Evolutionary conservation across 2,888 invertebrate species (phyloP), one percentile per base, ranked within the genome.

Genomic region (Zonitis immaculata): DNA sequence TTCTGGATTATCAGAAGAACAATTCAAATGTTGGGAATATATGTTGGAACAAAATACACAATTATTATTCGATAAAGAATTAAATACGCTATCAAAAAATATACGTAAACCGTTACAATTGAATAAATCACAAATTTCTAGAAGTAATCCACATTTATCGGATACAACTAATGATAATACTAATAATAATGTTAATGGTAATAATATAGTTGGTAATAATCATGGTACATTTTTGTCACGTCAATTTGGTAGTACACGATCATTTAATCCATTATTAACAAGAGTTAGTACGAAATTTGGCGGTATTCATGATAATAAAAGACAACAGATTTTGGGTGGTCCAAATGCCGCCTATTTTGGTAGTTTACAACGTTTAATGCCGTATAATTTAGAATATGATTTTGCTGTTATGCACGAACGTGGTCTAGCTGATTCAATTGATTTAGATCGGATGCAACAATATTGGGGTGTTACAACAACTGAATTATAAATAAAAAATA

Each of bases 381-480:
- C 91, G 49, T 89, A 89, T 67, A 86, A 86, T 73, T 80, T 90
- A 67, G 91, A 90, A 68, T 90, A 90, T 67, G 90, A 91, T 73
- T 91, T 90, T 73, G 86, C 88, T 32, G 86, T 89, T 22, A 89
- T 89, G 72, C 88, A 89, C 69, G 91, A 91, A 71, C 81, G 89
- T 63, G 80, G 82, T 28, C 80, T 83, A 48, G 80, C 85, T 63
- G 91, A 91, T 68, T 90, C 89, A 0, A 75, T 88, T 58, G 91
- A 91, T 68, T 82, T 89, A 57, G 91, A 91, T 68, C 82, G 92
- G 49, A 91, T 92, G 88, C 88, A 91, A 64, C 91, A 91, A 66
- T 92, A 92, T 75, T 92, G 92, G 92, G 91, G 91, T 47, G 90
- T 92, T 43, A 90, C 91, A 11, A 91, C 91, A 1, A 92, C 91